Percentiles rank a stretch among this genome's conserved stretches.
These are phyloP conservation scores for Ctenoplectra terminalis DNA, from an alignment of 1,140 invertebrate genomes.

Conservation along the genomic window DNA sequence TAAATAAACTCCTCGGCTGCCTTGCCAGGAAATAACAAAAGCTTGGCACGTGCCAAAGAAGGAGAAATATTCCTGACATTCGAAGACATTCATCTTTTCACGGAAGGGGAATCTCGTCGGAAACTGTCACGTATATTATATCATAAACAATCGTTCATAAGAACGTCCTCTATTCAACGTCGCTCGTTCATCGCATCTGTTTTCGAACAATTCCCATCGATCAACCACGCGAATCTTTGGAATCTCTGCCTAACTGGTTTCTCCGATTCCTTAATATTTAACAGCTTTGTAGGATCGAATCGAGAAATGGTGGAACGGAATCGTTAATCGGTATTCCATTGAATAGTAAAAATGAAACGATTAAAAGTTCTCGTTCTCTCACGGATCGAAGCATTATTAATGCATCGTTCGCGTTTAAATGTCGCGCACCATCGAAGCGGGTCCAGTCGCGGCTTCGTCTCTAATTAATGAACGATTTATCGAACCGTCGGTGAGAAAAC, in stretches of 20 bases:
- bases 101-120: neutral
- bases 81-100: slow-evolving; percentile 25
- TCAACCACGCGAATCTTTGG: neutral
- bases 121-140: slow-evolving; percentile 7
- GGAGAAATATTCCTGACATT: slow-evolving; percentile 10
- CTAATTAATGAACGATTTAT: slow-evolving; percentile 56
- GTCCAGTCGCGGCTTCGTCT: slow-evolving; percentile 19
- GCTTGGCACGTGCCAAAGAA: slow-evolving; percentile 2
- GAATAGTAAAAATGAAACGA: slow-evolving; percentile 52
- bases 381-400: slow-evolving; percentile 51
- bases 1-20: neutral
- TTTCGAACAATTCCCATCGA: neutral
- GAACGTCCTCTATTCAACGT: neutral
- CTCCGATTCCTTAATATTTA: neutral
- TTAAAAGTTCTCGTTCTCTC: slow-evolving; percentile 57
- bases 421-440: slow-evolving; percentile 1
- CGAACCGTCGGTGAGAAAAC: neutral
- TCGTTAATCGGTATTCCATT: slow-evolving; percentile 52
- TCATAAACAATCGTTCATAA: slow-evolving; percentile 15
- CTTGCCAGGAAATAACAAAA: neutral
- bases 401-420: slow-evolving; percentile 46
- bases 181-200: slow-evolving; percentile 18
- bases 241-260: neutral
- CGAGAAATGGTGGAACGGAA: neutral
- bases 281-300: neutral